Evolutionary conservation across 92 coral and sea anemone species (phyloP).

Genomic region (Ricordea florida): DNA sequence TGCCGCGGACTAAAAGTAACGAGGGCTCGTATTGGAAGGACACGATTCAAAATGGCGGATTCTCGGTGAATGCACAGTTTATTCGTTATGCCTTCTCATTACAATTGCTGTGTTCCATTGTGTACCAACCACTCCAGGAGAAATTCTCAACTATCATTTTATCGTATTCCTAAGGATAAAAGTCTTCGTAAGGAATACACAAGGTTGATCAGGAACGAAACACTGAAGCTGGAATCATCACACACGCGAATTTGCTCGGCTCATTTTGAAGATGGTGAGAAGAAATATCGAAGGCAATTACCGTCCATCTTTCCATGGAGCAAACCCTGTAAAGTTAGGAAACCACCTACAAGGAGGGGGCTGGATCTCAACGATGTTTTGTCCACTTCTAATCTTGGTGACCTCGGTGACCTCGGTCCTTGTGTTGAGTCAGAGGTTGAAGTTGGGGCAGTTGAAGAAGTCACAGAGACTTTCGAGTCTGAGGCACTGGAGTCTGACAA

Average conservation of each 20-base stretch:
- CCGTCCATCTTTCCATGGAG: conserved; percentile 46
- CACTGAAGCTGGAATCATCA: conserved; percentile 38
- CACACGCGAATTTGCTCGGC: conserved; percentile 48
- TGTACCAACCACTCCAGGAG: conserved; percentile 51
- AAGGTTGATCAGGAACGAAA: conserved; percentile 47
- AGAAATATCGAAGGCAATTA: conserved; percentile 34
- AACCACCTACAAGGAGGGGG: conserved; percentile 49
- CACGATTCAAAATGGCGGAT: conserved; percentile 10
- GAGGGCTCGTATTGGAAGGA: conserved; percentile 29
- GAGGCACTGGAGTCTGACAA: conserved; percentile 32
- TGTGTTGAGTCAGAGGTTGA: conserved; percentile 35
- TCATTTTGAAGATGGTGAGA: conserved; percentile 57
- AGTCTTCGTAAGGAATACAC: conserved; percentile 26
- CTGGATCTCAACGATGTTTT: conserved; percentile 44
- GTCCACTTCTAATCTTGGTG: conserved; percentile 26
- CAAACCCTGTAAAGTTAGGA: conserved; percentile 34
- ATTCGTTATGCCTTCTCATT: conserved; percentile 49
- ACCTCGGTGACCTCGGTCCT: too few relatives aligned
- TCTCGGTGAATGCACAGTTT: not conserved
- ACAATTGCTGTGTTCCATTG: conserved; percentile 50
- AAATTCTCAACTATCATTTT: conserved; percentile 31
- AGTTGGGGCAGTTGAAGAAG: conserved; percentile 34
- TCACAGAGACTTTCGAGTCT: conserved; percentile 35
- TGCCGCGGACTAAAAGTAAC: conserved; percentile 21
- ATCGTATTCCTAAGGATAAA: conserved; percentile 48